A percentile compares a stretch with the other conserved stretches of the same genome.
phyloP scores from a whole-genome alignment of 2,888 invertebrate genomes.

The Spisula solida region DNA sequence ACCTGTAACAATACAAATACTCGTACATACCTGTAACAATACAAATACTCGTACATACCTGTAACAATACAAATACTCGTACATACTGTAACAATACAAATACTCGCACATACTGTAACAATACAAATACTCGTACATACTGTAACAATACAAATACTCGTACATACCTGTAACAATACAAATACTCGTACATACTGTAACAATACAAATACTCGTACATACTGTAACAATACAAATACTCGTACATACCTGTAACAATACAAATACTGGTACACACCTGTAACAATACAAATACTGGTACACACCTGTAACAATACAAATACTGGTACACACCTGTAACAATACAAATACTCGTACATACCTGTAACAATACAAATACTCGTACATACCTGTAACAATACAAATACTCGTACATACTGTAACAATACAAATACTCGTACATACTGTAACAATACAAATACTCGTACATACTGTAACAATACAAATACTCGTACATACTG shows the following conservation, averaged over 20 bases:
- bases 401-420: slow-evolving; percentile 46
- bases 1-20: slow-evolving; percentile 29
- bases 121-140: too few species aligned
- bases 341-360: slow-evolving; percentile 44
- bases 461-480: slow-evolving; percentile 39
- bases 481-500: too few species aligned
- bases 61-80: neutral
- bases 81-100: too few species aligned
- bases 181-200: slow-evolving; percentile 45
- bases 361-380: slow-evolving; percentile 32
- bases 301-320: slow-evolving; percentile 33
- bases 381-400: too few species aligned
- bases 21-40: too few species aligned
- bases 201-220: neutral
- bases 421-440: neutral
- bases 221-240: too few species aligned
- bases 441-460: too few species aligned
- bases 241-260: slow-evolving; percentile 44
- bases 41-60: slow-evolving; percentile 50
- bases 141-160: too few species aligned
- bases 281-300: slow-evolving; percentile 46
- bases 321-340: too few species aligned
- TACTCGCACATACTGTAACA: slow-evolving; percentile 43
- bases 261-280: too few species aligned
- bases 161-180: slow-evolving; percentile 44